Evolutionary conservation across 2,797 vertebrate genomes (phyloP), one percentile per base, ranked within the genome.

Genomic region (Ptychobarbus kaznakovi): DNA sequence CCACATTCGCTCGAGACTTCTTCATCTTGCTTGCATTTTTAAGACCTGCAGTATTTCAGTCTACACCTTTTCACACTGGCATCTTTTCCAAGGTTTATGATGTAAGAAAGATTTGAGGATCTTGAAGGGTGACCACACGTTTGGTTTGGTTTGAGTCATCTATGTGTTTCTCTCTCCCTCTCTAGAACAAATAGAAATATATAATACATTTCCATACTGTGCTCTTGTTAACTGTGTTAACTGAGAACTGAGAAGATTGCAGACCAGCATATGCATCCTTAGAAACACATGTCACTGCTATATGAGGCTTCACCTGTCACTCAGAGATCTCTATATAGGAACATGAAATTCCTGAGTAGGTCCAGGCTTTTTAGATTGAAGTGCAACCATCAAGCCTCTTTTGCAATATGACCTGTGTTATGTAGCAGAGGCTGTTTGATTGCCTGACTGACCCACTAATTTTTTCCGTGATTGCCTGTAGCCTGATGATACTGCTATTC

Each of bases 81-180:
- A 49, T 74, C 44, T 40, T 76, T 76, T 76, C 42, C 9, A 66
- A 75, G 7, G 40, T 61, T 74, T 82, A 28, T 82, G 53, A 61
- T 46, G 69, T 46, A 35, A 74, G 25, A 61, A 46, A 28, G 18
- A 74, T 82, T 66, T 61, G 53, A 73, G 38, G 4, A 44, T 61
- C 44, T 44, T 28, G 20, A 72, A 56, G 68, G 49, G 35, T 73
- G 80, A 72, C 68, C 68, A 58, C 80, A 58, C 42, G 6, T 80
- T 80, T 80, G 35, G n/a, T 73, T 74, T 63, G 56, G 25, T 65
- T 16, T 65, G 56, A 75, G 70, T 74, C 70, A 75, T 83, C 22
- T 46, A 38, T 35, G 38, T 42, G 58, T 28, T 28, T 81, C 66
- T 40, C 9, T 40, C 20, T 20, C 25, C 11, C 35, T 42, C 11